Conservation (phyloP, 2,113 vertebrate species). For the Petromus typicus region DNA sequence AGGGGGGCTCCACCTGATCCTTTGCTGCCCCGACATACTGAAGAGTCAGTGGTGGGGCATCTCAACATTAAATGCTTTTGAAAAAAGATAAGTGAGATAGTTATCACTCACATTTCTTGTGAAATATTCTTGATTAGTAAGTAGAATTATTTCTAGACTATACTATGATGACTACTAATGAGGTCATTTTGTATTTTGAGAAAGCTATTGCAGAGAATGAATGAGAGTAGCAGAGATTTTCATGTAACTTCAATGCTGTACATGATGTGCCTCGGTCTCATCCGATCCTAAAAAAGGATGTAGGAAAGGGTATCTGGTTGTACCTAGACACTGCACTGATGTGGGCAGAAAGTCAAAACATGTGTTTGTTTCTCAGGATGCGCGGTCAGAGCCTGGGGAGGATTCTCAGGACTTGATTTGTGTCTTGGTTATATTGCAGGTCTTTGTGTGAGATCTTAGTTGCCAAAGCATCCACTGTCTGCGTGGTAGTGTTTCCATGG, state of each 20-base stretch:
- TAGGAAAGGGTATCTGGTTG: background rate
- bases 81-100: background rate
- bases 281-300: background rate
- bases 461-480: background rate
- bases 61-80: background rate
- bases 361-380: background rate
- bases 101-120: background rate
- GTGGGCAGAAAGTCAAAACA: background rate
- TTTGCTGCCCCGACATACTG: background rate
- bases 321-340: rapidly evolving
- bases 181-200: background rate
- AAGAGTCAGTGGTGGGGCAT: background rate
- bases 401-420: background rate
- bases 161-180: background rate
- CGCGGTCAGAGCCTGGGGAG: background rate
- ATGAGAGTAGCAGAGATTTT: background rate
- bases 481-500: background rate
- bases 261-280: rapidly evolving
- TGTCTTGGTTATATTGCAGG: background rate
- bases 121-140: background rate
- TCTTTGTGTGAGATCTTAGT: background rate
- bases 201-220: background rate
- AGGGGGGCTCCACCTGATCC: too few relatives aligned
- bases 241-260: rapidly evolving
- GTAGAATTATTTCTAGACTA: background rate